Percentiles rank a stretch among this genome's conserved stretches.
Conservation (phyloP, 2,888 invertebrate genomes). For the Lottia scabra region DNA sequence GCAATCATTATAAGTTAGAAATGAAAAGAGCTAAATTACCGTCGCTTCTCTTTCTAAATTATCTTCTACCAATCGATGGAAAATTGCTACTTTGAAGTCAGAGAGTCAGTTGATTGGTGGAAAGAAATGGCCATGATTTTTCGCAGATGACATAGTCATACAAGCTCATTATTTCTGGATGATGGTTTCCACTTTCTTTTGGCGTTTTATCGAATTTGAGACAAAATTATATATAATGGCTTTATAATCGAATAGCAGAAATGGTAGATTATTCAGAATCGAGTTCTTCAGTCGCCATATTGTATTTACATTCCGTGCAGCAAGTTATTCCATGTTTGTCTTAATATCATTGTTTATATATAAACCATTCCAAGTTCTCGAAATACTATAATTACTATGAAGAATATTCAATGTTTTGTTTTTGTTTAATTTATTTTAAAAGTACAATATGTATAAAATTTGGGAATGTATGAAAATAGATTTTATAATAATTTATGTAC, state of each 20-base stretch:
- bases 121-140: slow-evolving; percentile 12
- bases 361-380: no score
- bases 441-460: background rate
- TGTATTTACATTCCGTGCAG: background rate
- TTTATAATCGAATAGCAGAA: slow-evolving; percentile 18
- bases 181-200: slow-evolving; percentile 20
- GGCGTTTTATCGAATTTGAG: slow-evolving; percentile 13
- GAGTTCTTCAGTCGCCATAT: background rate
- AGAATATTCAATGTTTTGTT: background rate
- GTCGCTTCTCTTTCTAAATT: slow-evolving; percentile 39
- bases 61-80: slow-evolving; percentile 41
- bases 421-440: slow-evolving; percentile 4
- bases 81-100: slow-evolving; percentile 46
- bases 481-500: slow-evolving; percentile 5
- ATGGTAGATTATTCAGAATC: background rate
- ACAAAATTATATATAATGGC: slow-evolving; percentile 24
- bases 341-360: no score
- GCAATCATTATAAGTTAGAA: slow-evolving; percentile 25
- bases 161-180: slow-evolving; percentile 15
- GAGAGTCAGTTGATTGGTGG: slow-evolving; percentile 13
- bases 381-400: no score
- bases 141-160: slow-evolving; percentile 20
- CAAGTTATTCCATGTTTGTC: background rate
- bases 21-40: slow-evolving; percentile 34
- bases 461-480: slow-evolving; percentile 5